Evolutionary conservation across 2,888 invertebrate genomes (phyloP).

Genomic region (Escarpia spicata): DNA sequence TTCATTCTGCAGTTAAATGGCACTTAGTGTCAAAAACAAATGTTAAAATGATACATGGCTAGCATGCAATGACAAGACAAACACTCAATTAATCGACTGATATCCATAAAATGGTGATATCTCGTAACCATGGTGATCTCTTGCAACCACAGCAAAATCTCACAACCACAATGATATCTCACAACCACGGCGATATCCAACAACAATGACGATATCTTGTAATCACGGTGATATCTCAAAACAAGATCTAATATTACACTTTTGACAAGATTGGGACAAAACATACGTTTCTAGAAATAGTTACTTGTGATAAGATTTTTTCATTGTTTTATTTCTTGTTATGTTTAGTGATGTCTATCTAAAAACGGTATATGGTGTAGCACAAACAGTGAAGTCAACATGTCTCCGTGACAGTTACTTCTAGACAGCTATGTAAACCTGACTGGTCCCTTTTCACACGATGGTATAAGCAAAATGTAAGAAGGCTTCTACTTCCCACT

Average conservation of each 20-base stretch:
- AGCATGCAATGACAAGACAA: background rate
- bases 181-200: background rate
- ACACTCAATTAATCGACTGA: too few species aligned
- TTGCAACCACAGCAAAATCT: background rate
- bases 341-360: background rate
- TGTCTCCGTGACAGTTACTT: background rate
- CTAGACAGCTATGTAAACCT: background rate
- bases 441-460: slow-evolving; percentile 3
- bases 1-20: background rate
- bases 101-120: too few species aligned
- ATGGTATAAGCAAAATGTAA: background rate
- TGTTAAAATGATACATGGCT: background rate
- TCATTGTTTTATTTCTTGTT: background rate
- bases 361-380: background rate
- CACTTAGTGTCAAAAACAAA: background rate
- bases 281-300: background rate
- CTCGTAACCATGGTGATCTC: background rate
- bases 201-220: background rate
- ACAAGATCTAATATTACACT: background rate
- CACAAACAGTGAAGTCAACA: background rate
- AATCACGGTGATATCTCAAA: background rate
- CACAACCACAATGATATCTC: background rate
- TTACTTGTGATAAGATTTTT: background rate
- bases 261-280: background rate
- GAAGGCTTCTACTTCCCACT: background rate